These are phyloP conservation scores for Mycalesis mineus DNA, from an alignment of 2,888 invertebrate genomes.

Conservation along the genomic window DNA sequence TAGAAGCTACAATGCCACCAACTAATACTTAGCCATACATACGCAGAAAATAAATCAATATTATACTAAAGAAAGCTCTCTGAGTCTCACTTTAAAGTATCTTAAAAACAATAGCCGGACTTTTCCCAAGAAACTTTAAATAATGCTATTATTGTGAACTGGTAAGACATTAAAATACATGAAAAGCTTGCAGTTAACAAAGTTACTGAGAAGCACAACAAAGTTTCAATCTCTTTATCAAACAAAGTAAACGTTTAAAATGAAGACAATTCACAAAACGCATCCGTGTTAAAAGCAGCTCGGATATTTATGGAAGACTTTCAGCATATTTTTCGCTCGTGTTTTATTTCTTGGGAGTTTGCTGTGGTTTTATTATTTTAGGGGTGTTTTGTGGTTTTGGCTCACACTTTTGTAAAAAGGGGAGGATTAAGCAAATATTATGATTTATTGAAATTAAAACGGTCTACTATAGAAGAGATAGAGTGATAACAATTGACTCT, in stretches of 20 bases:
- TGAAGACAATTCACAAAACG: slow-evolving; percentile 22
- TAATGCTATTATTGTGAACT: not conserved
- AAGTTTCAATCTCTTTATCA: slow-evolving; percentile 18
- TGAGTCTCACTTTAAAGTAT: no score
- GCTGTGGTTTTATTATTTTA: no score
- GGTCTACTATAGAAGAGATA: no score
- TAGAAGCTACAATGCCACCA: no score
- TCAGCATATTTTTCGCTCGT: slow-evolving; percentile 4
- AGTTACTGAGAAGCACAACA: slow-evolving; percentile 9
- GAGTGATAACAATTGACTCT: no score
- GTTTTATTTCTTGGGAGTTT: not conserved
- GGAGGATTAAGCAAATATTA: no score
- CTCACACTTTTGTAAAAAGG: no score
- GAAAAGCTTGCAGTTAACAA: slow-evolving; percentile 4
- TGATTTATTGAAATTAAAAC: no score
- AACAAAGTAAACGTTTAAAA: slow-evolving; percentile 20
- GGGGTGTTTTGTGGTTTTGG: no score
- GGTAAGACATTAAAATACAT: not conserved
- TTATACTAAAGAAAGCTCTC: no score
- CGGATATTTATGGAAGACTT: slow-evolving; percentile 17
- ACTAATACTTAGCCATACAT: no score
- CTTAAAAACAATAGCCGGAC: not conserved
- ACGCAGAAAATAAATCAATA: no score
- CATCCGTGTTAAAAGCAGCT: slow-evolving; percentile 18
- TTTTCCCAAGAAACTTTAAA: not conserved